These are phyloP conservation scores for Azorinus chamasolen DNA, from an alignment of 2,888 invertebrate genomes.

Conservation along the genomic window DNA sequence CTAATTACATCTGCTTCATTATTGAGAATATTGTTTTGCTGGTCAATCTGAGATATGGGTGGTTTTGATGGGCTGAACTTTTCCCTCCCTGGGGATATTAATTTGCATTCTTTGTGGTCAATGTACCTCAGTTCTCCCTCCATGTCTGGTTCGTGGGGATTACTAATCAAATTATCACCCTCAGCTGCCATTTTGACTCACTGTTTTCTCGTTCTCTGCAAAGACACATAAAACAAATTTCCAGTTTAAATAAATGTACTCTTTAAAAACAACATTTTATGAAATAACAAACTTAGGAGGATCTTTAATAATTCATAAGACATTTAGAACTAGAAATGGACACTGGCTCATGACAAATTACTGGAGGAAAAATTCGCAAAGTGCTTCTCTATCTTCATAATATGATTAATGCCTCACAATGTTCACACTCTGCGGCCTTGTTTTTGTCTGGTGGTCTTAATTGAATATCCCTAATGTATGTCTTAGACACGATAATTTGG, in stretches of 20 bases:
- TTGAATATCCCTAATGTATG: conserved; percentile 58
- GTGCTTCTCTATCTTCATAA: conserved; percentile 1
- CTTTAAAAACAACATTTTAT: too few species aligned
- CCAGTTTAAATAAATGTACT: too few species aligned
- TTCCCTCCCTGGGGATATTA: conserved; percentile 47
- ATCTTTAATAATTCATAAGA: not conserved
- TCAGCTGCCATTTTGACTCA: too few species aligned
- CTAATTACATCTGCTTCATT: not conserved
- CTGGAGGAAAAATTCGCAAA: not conserved
- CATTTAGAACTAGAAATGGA: conserved; percentile 2
- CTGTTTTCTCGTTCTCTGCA: too few species aligned
- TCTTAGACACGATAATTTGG: conserved; percentile 58
- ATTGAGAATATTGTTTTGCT: not conserved
- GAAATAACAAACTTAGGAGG: not conserved
- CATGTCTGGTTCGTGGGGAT: too few species aligned
- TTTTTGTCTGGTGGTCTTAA: conserved; percentile 43
- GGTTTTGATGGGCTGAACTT: conserved; percentile 51
- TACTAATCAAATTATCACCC: too few species aligned
- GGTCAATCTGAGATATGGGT: not conserved
- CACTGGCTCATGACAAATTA: conserved; percentile 2
- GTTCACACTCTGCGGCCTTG: conserved; percentile 7
- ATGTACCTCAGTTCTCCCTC: too few species aligned
- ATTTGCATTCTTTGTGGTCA: conserved; percentile 48
- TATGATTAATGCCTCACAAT: conserved; percentile 4
- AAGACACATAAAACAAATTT: too few species aligned